A percentile compares a stretch with the other conserved stretches of the same genome.
Conservation (phyloP, 2,113 vertebrate species). For the Microcebus ravelobensis region DNA sequence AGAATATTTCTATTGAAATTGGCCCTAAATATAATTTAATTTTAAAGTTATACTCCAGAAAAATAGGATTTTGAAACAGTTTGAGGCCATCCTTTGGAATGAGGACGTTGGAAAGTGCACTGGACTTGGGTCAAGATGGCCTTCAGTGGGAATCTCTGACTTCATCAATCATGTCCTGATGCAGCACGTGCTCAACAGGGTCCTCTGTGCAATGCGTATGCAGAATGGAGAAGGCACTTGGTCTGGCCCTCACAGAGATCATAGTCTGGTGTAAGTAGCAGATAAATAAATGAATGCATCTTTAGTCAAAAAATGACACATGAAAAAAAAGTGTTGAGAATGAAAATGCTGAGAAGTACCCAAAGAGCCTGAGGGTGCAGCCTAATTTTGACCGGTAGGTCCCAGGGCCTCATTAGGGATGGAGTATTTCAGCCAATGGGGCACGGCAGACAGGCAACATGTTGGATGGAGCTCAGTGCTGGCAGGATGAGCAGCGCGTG, state of each 20-base stretch:
- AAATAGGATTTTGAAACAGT: neutral
- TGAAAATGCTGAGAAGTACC: no score
- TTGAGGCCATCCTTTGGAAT: accelerated
- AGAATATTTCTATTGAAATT: neutral
- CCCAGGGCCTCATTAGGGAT: neutral
- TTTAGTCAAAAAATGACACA: neutral
- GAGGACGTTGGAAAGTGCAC: neutral
- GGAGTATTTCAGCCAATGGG: no score
- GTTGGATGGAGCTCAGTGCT: neutral
- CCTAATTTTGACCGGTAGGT: neutral
- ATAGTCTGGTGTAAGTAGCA: neutral
- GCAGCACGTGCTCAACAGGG: accelerated
- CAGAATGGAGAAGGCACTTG: accelerated
- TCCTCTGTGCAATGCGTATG: accelerated
- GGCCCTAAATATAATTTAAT: neutral
- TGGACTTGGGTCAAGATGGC: neutral
- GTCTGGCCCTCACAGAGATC: neutral
- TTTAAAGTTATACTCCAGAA: neutral
- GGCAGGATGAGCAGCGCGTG: no score
- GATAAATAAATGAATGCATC: neutral
- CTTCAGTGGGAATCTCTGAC: accelerated
- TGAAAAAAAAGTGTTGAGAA: neutral
- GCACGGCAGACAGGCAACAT: accelerated
- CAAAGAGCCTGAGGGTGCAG: no score
- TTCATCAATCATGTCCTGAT: accelerated